Evolutionary conservation across 1,140 invertebrate genomes (phyloP).

Genomic region (Drosophila nannoptera): DNA sequence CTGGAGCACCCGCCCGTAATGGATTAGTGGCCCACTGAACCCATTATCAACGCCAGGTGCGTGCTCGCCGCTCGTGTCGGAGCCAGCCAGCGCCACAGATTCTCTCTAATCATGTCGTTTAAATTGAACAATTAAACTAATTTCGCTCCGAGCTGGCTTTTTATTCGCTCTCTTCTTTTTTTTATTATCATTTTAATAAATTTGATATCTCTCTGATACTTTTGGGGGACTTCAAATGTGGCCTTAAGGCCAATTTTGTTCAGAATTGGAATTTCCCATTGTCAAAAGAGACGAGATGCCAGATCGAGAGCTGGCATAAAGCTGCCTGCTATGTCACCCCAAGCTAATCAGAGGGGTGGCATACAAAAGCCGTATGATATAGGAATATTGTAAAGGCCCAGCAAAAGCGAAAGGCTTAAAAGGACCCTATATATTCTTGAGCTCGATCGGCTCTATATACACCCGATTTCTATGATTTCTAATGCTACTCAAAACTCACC

Average conservation of each 20-base stretch:
- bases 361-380: too few relatives aligned
- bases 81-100: constrained; percentile 2
- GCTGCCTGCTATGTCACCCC: too few relatives aligned
- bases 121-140: constrained; percentile 74
- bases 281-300: too few relatives aligned
- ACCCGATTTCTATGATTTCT: not conserved
- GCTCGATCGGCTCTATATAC: not conserved
- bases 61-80: constrained; percentile 62
- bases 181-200: not conserved
- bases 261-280: too few relatives aligned
- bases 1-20: not conserved
- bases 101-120: constrained; percentile 61
- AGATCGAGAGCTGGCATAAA: too few relatives aligned
- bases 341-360: too few relatives aligned
- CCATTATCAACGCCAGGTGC: constrained; percentile 69
- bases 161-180: not conserved
- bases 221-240: too few relatives aligned
- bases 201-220: not conserved
- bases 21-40: constrained; percentile 4
- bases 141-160: constrained; percentile 44
- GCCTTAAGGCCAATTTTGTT: too few relatives aligned
- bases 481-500: constrained; percentile 32
- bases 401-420: too few relatives aligned
- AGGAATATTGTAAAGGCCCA: too few relatives aligned
- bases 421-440: too few relatives aligned